Conservation (phyloP, 2,113 vertebrate species). For the Indicator maculatus region DNA sequence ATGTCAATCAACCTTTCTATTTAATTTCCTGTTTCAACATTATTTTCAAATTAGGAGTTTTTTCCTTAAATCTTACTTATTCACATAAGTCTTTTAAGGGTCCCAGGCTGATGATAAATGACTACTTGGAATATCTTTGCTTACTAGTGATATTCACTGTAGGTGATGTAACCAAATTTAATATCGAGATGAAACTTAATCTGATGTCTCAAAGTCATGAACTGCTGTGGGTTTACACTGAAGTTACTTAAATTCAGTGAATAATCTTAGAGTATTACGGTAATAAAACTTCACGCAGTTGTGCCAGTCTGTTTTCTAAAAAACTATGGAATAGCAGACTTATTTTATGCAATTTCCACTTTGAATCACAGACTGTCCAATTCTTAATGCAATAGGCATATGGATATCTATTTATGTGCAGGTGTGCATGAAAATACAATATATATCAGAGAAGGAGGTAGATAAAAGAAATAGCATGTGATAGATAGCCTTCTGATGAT, state of each 20-base stretch:
- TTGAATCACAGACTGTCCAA: not conserved
- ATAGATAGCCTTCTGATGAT: not conserved
- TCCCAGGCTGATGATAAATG: not conserved
- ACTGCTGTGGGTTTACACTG: not conserved
- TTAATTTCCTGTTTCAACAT: not conserved
- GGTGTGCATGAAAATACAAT: constrained; percentile 28
- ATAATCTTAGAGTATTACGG: not conserved
- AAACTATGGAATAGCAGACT: not conserved
- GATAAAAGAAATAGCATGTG: not conserved
- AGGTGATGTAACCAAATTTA: not conserved
- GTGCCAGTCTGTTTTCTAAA: not conserved
- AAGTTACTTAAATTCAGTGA: not conserved
- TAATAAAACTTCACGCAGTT: not conserved
- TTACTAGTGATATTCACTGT: not conserved
- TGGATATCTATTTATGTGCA: constrained; percentile 63
- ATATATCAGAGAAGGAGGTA: constrained; percentile 3
- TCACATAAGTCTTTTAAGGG: not conserved
- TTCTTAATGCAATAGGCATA: not conserved
- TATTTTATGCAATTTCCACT: not conserved
- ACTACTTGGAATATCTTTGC: not conserved
- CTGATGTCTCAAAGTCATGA: not conserved
- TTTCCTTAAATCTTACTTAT: not conserved
- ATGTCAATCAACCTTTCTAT: not conserved
- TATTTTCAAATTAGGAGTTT: not conserved
- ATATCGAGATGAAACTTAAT: constrained; percentile 2